Evolutionary conservation across 2,888 invertebrate species (phyloP), one percentile per base, ranked within the genome.

Genomic region (Drosophila parthenogenetica): DNA sequence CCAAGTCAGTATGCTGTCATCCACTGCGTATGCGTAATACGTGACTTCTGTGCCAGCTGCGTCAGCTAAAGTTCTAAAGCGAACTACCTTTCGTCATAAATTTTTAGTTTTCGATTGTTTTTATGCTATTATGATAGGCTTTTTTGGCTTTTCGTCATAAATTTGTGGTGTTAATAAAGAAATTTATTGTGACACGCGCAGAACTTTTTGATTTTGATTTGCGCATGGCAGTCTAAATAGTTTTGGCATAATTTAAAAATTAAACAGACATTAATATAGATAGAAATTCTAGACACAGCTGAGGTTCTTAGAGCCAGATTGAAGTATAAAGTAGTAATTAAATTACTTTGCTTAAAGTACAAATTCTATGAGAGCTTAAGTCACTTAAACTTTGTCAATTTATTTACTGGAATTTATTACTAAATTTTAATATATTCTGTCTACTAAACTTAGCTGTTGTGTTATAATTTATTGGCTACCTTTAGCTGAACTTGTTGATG

Each of bases 11-110:
- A 67, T 84, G 51, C 67, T 69, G 77, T 79, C 81, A 77, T 71
- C 80, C 76, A 32, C 63, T 55, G 80, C 84, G 86, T 88, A 83
- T 86, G 78, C 69, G 60, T 61, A 72, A 75, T 78, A 85, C 85
- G 85, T 85, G 88, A 78, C 76, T 64, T 8, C 7, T 8, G 25
- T 22, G 14, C 3, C 8, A 16, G 35, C 62, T 69, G 64, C 80
- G 74, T 73, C 71, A 68, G 53, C 39, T 57, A 19, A 42, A 43
- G 60, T 67, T 75, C 66, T 69, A 42, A 53, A 51, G 45, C 53
- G 42, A 50, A 49, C n/a, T 19, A 54, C 25, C 29, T 16, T 3
- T 37, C 13, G 22, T 51, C 25, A 43, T 25, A 29, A 29, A 16
- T 48, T 14, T 19, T 40, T 62, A 60, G 54, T 48, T 57, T 68